Base-by-base conservation (phyloP, 2,797 vertebrate species). In the Loris lydekkerianus region DNA sequence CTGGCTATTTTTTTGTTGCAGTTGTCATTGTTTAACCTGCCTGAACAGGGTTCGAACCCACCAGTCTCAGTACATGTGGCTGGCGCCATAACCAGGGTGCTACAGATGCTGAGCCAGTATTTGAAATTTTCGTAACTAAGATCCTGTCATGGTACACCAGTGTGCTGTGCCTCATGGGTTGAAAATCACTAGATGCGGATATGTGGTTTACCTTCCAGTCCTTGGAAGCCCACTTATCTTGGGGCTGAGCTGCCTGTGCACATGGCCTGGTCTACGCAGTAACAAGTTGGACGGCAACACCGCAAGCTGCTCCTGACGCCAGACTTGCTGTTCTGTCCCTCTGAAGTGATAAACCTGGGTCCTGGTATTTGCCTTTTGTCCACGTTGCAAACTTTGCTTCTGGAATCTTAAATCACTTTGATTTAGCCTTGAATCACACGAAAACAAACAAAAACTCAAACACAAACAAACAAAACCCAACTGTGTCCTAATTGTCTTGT, bases 401-500 rank as follows among this genome's bases (percentile, higher is more conserved):
- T 73, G 31, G 40, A 90, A 23, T 85, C 94, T 83, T 87, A 96
- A 96, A 58, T 70, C 76, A 69, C 5, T 92, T 93, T 94, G 46
- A 87, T 69, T 81, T 89, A 94, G 84, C 14, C 23, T 89, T 85
- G 37, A 95, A 69, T 92, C 60, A 78, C 27, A 75, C 23, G 6
- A 84, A 73, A 13, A 56, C 17, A 11, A 63, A 76, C 78, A 18
- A 63, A 7, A 58, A 29, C 14, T 6, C 20, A 5, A 4, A 5
- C n/a, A 82, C 29, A 58, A 29, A 65, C 7, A 67, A 37, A 49
- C 58, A 31, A 18, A 46, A 31, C 8, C 23, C 23, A 96, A 77
- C 21, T 78, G 5, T 34, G 3, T n/a, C 34, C 81, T 77, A 21
- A 17, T 56, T 87, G 31, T 89, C 43, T 84, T 83, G 21, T 53